Conservation (phyloP, 2,113 vertebrate genomes). For the Datnioides undecimradiatus region DNA sequence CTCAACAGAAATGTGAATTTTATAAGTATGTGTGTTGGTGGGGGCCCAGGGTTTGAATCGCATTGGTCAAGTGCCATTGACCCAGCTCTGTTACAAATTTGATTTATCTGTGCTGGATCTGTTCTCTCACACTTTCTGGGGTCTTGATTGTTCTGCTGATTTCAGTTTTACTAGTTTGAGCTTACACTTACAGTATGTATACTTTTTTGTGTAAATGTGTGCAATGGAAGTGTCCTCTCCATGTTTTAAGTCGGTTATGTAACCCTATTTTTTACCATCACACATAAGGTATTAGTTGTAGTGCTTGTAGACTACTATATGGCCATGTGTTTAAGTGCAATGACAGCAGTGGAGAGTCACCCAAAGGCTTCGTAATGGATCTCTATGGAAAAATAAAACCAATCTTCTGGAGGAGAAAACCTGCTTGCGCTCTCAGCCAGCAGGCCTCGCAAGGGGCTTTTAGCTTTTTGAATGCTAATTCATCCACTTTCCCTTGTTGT, state of each 20-base stretch:
- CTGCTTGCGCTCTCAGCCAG: slow-evolving; percentile 53
- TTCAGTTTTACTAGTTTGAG: slow-evolving; percentile 19
- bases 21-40: too few relatives aligned
- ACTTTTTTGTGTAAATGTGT: slow-evolving; percentile 40
- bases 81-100: slow-evolving; percentile 26
- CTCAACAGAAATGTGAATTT: slow-evolving; percentile 40
- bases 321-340: slow-evolving; percentile 56
- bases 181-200: neutral
- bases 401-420: slow-evolving; percentile 69
- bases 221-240: slow-evolving; percentile 5
- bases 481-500: slow-evolving; percentile 71
- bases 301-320: slow-evolving; percentile 43
- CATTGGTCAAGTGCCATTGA: slow-evolving; percentile 16
- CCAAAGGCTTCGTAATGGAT: slow-evolving; percentile 70
- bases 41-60: neutral
- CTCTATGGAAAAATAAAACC: slow-evolving; percentile 76
- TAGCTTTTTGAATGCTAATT: slow-evolving; percentile 79
- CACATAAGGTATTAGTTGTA: slow-evolving; percentile 27
- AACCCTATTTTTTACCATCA: slow-evolving; percentile 42
- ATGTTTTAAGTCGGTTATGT: slow-evolving; percentile 44
- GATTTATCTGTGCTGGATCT: slow-evolving; percentile 28
- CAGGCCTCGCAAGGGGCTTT: slow-evolving; percentile 71
- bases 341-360: slow-evolving; percentile 57
- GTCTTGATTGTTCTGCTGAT: slow-evolving; percentile 15
- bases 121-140: slow-evolving; percentile 11